Evolutionary conservation across 2,888 invertebrate genomes (phyloP).

Genomic region (Athrips mouffetella): DNA sequence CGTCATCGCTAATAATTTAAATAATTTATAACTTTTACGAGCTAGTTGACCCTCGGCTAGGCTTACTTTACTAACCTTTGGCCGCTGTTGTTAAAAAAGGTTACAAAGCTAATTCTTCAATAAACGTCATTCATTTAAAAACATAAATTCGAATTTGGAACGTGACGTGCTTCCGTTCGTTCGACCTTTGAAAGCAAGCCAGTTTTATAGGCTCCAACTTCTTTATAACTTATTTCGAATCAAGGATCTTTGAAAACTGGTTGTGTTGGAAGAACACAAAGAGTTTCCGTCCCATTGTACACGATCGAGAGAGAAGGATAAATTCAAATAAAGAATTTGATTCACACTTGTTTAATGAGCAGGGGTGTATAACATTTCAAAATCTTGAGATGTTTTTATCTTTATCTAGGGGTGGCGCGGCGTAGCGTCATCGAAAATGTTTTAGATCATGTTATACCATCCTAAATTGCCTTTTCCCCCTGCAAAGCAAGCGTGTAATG

Average conservation of each 20-base stretch:
- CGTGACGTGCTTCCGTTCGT: slow-evolving; percentile 31
- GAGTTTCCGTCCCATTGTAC: slow-evolving; percentile 44
- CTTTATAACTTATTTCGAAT: neutral
- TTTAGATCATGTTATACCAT: slow-evolving; percentile 18
- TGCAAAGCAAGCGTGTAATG: slow-evolving; percentile 49
- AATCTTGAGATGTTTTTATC: no score
- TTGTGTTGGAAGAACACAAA: slow-evolving; percentile 17
- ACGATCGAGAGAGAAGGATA: slow-evolving; percentile 36
- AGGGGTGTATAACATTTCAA: slow-evolving; percentile 22
- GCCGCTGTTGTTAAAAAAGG: slow-evolving; percentile 23
- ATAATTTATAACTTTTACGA: neutral
- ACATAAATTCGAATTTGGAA: slow-evolving; percentile 30
- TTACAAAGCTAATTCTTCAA: slow-evolving; percentile 21
- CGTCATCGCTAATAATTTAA: no score
- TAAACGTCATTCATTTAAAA: slow-evolving; percentile 16
- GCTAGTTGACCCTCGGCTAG: slow-evolving; percentile 10
- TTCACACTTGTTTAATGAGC: slow-evolving; percentile 50
- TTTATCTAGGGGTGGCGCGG: no score
- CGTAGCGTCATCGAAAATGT: no score
- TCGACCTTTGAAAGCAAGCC: slow-evolving; percentile 30
- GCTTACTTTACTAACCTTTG: slow-evolving; percentile 8
- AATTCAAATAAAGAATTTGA: slow-evolving; percentile 45
- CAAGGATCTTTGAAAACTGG: slow-evolving; percentile 23
- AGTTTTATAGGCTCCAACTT: slow-evolving; percentile 19
- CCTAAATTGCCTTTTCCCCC: slow-evolving; percentile 33